Evolutionary conservation across 2,888 invertebrate species (phyloP).

Genomic region (Phortica okadai): DNA sequence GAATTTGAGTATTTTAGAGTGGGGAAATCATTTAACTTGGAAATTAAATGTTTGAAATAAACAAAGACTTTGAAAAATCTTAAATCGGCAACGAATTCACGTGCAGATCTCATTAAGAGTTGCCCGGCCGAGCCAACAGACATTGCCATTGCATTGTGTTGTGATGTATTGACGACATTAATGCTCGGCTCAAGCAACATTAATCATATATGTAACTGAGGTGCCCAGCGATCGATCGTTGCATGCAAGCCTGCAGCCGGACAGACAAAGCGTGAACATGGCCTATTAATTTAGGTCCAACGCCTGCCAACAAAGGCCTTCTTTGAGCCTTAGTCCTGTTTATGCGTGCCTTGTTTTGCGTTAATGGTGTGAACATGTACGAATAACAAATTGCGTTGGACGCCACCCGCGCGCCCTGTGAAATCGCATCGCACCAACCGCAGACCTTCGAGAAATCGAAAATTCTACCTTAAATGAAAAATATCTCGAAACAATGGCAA

Average conservation of each 20-base stretch:
- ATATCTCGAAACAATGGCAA: conserved; percentile 24
- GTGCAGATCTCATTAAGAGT: neutral
- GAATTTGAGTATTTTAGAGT: neutral
- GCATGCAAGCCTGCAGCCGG: neutral
- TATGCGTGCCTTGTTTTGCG: conserved; percentile 42
- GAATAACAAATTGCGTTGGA: conserved; percentile 60
- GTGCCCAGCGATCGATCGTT: neutral
- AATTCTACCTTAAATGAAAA: neutral
- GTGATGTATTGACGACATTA: conserved; percentile 68
- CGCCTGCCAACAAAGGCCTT: conserved; percentile 27
- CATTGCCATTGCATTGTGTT: conserved; percentile 8
- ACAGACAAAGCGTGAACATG: conserved; percentile 39
- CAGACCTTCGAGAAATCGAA: neutral
- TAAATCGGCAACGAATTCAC: too few relatives aligned
- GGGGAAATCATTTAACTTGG: neutral
- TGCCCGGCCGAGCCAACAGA: neutral
- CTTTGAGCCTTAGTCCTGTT: neutral
- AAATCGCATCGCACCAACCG: conserved; percentile 39
- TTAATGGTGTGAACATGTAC: conserved; percentile 69
- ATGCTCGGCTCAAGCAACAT: conserved; percentile 56
- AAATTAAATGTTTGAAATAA: neutral
- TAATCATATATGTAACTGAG: conserved; percentile 61
- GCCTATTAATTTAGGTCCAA: conserved; percentile 58
- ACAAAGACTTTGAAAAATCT: neutral
- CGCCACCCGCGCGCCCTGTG: conserved; percentile 60